Evolutionary conservation across 2,113 vertebrate species (phyloP), one percentile per base, ranked within the genome.

Genomic region (Periophthalmodon schlosseri): DNA sequence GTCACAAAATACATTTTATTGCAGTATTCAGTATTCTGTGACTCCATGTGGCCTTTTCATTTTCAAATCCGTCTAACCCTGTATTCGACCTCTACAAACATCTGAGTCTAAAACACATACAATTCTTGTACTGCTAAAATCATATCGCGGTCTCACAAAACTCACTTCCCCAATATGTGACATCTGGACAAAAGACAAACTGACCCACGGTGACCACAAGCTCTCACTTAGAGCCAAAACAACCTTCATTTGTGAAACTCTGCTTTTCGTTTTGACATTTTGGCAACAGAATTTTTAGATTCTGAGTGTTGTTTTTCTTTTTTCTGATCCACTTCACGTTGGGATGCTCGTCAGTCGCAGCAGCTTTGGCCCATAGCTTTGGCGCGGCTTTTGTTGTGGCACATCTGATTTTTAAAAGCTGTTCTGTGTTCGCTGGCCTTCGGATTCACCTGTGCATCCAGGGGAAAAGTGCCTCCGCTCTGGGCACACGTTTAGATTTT

Each of bases 351-450:
- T 64, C 34, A 12, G 18, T n/a, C 18, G 34, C 63, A n/a, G 63
- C 63, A n/a, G 63, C 63, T 1, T 39, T n/a, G 63, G 34, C 63
- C 61, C 16, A 18, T 44, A 21, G 63, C 39, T n/a, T 18, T 65
- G 63, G 34, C 18, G 5, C 20, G 9, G 20, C 15, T 44, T 11
- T 36, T 39, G 63, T 39, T 65, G 21, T 65, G 34, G 34, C 34
- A n/a, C 63, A 39, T 65, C 39, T 65, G 63, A 65, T 65, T 65
- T 63, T 65, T 65, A 65, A 65, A 64, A 65, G 20, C 33, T 44
- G 63, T 65, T 63, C 36, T 33, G 60, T 64, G 61, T 64, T 64
- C 61, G 16, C 33, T 18, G 33, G 33, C 63, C 63, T 65, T 36
- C 18, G 20, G 18, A 44, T 39, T 39, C 63, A 65, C 63, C 63